phyloP scores from a whole-genome alignment of 1,140 invertebrate genomes.

The Drosophila pandora region DNA sequence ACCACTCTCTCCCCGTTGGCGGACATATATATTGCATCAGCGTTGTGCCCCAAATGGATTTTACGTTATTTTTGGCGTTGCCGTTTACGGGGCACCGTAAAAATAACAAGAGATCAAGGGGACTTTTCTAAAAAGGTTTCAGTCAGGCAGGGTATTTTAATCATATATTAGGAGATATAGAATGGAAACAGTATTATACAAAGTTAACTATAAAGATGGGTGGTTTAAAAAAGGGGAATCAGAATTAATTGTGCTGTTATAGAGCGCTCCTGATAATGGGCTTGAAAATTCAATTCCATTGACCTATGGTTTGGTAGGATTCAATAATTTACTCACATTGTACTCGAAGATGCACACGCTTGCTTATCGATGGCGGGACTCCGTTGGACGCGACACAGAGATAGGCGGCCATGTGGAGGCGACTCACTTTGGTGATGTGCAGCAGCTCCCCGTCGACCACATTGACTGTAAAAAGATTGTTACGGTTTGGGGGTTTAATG shows the following conservation, averaged over 20 bases:
- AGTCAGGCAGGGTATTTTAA: background rate
- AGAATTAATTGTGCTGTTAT: too few relatives aligned
- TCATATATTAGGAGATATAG: background rate
- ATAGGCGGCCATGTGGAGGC: slow-evolving; percentile 95
- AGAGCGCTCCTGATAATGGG: too few relatives aligned
- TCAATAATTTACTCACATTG: slow-evolving; percentile 90
- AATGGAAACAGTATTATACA: background rate
- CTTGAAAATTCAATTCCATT: too few relatives aligned
- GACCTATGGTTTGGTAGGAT: too few relatives aligned
- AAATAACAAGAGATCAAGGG: background rate
- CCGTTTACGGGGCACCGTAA: slow-evolving; percentile 7
- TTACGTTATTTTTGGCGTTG: slow-evolving; percentile 42
- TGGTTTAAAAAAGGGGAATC: too few relatives aligned
- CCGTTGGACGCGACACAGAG: slow-evolving; percentile 94
- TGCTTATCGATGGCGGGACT: slow-evolving; percentile 94
- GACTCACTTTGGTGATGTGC: slow-evolving; percentile 93
- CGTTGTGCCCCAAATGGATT: slow-evolving; percentile 51
- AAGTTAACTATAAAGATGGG: background rate
- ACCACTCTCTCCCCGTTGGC: background rate
- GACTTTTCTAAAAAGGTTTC: slow-evolving; percentile 1
- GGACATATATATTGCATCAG: slow-evolving; percentile 66
- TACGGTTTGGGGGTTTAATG: background rate
- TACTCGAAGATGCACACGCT: slow-evolving; percentile 91
- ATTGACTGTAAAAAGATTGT: slow-evolving; percentile 86
- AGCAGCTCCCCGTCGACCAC: slow-evolving; percentile 93